Percentiles rank a stretch among this genome's conserved stretches.
Evolutionary conservation across 2,113 vertebrate genomes (phyloP).

Genomic region (Ailurus styani): DNA sequence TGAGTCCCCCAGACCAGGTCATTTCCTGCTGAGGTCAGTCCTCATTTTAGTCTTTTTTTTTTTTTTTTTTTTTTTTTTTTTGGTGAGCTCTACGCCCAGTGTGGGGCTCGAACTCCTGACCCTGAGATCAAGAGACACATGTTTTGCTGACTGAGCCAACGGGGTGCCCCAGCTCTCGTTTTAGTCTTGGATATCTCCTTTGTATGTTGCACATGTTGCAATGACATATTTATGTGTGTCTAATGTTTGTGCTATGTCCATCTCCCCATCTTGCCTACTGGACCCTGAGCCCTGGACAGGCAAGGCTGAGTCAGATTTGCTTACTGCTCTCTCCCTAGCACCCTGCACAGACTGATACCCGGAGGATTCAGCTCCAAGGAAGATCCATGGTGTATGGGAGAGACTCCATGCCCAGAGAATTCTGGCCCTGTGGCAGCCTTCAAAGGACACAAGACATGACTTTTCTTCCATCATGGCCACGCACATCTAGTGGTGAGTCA

Average conservation of each 20-base stretch:
- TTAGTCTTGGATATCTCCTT: background rate
- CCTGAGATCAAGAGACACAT: background rate
- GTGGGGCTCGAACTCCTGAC: background rate
- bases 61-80: background rate
- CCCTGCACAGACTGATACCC: background rate
- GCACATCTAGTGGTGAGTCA: background rate
- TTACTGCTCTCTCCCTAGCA: background rate
- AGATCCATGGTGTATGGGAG: background rate
- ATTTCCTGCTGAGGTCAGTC: background rate
- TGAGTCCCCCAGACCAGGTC: background rate
- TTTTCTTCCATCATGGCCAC: background rate
- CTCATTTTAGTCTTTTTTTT: background rate
- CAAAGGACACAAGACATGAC: background rate
- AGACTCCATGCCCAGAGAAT: background rate
- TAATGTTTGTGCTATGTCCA: background rate
- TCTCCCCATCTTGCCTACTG: background rate
- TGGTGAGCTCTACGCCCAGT: background rate
- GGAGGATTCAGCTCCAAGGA: background rate
- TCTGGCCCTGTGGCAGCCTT: background rate
- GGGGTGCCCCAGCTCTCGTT: background rate
- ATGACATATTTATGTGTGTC: background rate
- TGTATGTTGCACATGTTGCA: background rate
- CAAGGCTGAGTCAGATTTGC: background rate
- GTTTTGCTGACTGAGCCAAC: background rate
- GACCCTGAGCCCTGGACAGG: background rate